Conservation (phyloP, 1,140 invertebrate genomes). For the Drosophila auraria region DNA sequence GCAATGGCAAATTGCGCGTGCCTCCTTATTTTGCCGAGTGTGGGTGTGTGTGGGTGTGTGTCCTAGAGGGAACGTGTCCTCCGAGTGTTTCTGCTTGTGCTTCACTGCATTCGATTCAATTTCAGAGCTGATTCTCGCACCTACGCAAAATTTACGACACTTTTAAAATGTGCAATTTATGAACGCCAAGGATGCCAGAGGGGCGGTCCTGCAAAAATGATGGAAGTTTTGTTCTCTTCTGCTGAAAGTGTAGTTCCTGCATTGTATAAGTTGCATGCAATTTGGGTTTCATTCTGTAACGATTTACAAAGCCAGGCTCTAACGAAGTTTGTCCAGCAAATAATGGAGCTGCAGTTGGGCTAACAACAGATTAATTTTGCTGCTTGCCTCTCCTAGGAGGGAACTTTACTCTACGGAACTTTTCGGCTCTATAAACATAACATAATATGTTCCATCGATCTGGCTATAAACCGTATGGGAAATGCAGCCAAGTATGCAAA, state of each 20-base stretch:
- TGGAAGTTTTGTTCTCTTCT: conserved; percentile 20
- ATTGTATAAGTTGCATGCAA: conserved; percentile 30
- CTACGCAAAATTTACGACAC: conserved; percentile 77
- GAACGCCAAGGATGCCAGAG: conserved; percentile 16
- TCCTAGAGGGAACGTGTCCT: background rate
- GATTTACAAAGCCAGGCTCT: conserved; percentile 34
- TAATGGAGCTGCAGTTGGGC: conserved; percentile 6
- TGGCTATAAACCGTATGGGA: conserved; percentile 7
- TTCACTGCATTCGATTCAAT: conserved; percentile 62
- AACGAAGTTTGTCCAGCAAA: conserved; percentile 47
- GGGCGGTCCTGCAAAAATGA: conserved; percentile 11
- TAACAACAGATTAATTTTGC: conserved; percentile 11
- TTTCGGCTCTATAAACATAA: background rate
- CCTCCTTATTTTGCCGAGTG: conserved; percentile 18
- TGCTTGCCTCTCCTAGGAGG: too few relatives aligned
- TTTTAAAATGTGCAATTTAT: conserved; percentile 81
- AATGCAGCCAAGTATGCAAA: conserved; percentile 59
- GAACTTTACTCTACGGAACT: background rate
- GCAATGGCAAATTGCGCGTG: conserved; percentile 51
- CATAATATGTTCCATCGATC: conserved; percentile 15
- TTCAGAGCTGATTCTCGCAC: conserved; percentile 56
- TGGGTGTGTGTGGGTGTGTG: background rate
- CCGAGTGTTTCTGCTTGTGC: background rate
- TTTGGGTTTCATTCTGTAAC: conserved; percentile 38
- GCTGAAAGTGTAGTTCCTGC: conserved; percentile 33